Conservation (phyloP, 2,888 invertebrate genomes). For the Drosophila sordidula region DNA sequence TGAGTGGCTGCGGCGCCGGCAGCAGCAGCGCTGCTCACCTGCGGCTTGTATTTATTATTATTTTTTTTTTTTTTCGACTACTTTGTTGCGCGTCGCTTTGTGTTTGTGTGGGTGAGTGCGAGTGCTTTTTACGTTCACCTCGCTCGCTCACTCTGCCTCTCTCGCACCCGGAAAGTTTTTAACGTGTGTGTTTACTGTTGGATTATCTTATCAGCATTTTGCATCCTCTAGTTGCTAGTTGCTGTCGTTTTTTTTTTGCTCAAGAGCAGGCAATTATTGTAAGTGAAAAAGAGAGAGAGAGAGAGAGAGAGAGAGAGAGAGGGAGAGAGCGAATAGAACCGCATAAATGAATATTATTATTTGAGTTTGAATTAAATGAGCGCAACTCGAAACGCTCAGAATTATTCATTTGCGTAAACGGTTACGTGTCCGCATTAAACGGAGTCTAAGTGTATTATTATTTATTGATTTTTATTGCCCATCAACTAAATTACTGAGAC, state of each 20-base stretch:
- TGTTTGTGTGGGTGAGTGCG: not conserved
- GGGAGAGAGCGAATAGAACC: not conserved
- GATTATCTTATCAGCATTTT: conserved; percentile 61
- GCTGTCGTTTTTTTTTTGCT: conserved; percentile 12
- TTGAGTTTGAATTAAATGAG: not conserved
- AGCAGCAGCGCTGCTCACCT: conserved; percentile 41
- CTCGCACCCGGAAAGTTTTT: conserved; percentile 5
- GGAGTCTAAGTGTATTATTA: conserved; percentile 71
- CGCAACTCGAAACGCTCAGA: not conserved
- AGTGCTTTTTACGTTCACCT: not conserved
- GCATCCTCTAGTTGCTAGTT: conserved; percentile 45
- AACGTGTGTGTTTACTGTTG: conserved; percentile 23
- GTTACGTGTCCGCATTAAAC: not conserved
- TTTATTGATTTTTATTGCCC: conserved; percentile 72
- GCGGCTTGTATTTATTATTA: conserved; percentile 22
- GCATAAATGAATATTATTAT: conserved; percentile 9
- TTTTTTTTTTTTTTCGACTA: conserved; percentile 17
- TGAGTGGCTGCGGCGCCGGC: conserved; percentile 28
- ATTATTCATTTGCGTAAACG: conserved; percentile 2
- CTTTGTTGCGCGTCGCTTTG: conserved; percentile 26
- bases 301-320: not conserved
- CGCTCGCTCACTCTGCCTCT: not conserved
- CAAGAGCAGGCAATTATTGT: not conserved
- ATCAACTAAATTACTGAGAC: conserved; percentile 54
- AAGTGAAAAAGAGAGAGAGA: not conserved